A percentile compares a stretch with the other conserved stretches of the same genome.
phyloP scores from a whole-genome alignment of 1,140 invertebrate genomes.

The Tribolium madens region DNA sequence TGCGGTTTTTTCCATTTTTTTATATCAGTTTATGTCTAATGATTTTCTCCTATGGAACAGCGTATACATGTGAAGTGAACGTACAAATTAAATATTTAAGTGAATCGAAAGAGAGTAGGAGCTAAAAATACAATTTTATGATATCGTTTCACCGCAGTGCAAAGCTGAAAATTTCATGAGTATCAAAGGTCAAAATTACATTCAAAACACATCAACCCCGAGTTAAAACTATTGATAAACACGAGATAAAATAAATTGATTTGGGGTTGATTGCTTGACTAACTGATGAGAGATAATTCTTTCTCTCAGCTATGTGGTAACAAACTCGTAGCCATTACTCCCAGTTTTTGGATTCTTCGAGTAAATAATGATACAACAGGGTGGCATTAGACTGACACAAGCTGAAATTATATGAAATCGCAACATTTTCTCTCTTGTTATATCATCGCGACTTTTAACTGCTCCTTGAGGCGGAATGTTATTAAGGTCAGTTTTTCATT shows the following conservation, averaged over 20 bases:
- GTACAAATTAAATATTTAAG: not conserved
- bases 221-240: not conserved
- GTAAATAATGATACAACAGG: not conserved
- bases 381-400: no score
- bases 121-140: not conserved
- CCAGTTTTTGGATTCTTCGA: not conserved
- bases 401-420: not conserved
- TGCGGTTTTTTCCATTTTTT: no score
- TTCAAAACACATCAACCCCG: not conserved
- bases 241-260: not conserved
- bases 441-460: not conserved
- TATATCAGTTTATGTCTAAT: no score
- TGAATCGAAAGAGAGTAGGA: not conserved
- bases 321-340: no score
- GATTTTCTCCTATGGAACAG: no score
- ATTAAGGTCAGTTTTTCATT: not conserved
- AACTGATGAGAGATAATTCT: no score
- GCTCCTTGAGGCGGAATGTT: not conserved
- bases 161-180: not conserved
- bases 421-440: not conserved
- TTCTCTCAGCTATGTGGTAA: no score
- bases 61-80: not conserved
- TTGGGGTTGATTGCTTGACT: not conserved
- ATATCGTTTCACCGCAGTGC: not conserved
- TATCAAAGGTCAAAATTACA: not conserved